Conservation (phyloP, 2,888 invertebrate genomes). For the Leptinotarsa rubiginosa region DNA sequence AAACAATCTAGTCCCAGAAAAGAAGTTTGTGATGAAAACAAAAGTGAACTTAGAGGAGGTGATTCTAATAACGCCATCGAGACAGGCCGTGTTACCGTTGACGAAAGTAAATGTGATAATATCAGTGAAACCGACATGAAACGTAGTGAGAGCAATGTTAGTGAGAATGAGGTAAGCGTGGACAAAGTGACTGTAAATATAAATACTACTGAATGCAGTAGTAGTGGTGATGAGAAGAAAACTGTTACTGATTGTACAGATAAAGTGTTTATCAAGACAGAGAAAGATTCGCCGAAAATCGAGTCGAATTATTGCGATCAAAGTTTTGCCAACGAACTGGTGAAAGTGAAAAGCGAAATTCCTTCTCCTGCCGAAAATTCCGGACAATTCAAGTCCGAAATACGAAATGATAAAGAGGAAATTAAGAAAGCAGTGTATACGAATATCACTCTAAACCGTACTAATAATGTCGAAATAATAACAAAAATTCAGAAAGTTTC, state of each 20-base stretch:
- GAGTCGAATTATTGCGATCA: not conserved
- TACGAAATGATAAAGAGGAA: slow-evolving; percentile 14
- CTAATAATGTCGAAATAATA: slow-evolving; percentile 60
- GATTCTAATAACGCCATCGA: slow-evolving; percentile 7
- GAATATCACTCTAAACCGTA: slow-evolving; percentile 60
- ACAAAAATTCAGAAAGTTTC: slow-evolving; percentile 62
- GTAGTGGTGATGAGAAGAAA: slow-evolving; percentile 17
- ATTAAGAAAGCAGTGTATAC: slow-evolving; percentile 55
- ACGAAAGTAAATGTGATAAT: slow-evolving; percentile 35
- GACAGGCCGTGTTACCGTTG: slow-evolving; percentile 11
- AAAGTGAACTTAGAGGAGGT: slow-evolving; percentile 29
- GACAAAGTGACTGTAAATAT: slow-evolving; percentile 17
- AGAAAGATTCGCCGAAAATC: slow-evolving; percentile 10
- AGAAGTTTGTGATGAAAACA: slow-evolving; percentile 38
- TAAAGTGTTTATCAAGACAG: slow-evolving; percentile 19
- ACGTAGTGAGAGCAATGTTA: slow-evolving; percentile 26
- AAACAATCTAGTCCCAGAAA: slow-evolving; percentile 44
- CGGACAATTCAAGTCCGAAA: slow-evolving; percentile 48
- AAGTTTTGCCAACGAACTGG: not conserved
- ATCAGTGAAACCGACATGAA: slow-evolving; percentile 28
- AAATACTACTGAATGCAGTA: slow-evolving; percentile 14
- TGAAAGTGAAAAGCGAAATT: slow-evolving; percentile 23
- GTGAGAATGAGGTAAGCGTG: slow-evolving; percentile 24
- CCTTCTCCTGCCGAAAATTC: slow-evolving; percentile 46
- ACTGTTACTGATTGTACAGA: not conserved